Conservation (phyloP, 2,797 vertebrate species). For the Hyperoplus lanceolatus region DNA sequence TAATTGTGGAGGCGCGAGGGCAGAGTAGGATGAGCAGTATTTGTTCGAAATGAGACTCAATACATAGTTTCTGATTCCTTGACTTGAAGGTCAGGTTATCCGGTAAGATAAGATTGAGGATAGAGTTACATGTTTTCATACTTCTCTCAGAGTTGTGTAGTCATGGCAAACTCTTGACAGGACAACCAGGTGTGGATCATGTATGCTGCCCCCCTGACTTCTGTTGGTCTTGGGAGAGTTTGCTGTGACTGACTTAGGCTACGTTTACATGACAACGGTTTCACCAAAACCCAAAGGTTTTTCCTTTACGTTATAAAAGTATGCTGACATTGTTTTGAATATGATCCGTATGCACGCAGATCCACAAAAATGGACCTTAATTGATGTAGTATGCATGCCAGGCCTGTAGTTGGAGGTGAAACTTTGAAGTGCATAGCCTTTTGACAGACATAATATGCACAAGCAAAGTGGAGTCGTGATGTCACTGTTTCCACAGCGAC, state of each 20-base stretch:
- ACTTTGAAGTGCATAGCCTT: too few relatives aligned
- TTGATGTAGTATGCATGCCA: too few relatives aligned
- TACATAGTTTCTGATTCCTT: conserved; percentile 6
- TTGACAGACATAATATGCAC: too few relatives aligned
- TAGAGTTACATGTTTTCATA: conserved; percentile 48
- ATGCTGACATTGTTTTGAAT: too few relatives aligned
- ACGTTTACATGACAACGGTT: too few relatives aligned
- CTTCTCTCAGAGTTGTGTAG: conserved; percentile 37
- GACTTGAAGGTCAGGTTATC: conserved; percentile 42
- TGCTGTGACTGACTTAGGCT: conserved; percentile 40
- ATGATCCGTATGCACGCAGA: too few relatives aligned
- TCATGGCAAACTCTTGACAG: conserved; percentile 40
- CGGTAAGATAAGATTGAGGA: conserved; percentile 14
- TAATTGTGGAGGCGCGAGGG: conserved; percentile 45
- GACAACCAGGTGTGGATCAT: conserved; percentile 44
- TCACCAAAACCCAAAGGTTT: too few relatives aligned
- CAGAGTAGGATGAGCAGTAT: conserved; percentile 30
- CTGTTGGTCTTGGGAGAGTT: conserved; percentile 20
- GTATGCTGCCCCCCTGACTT: conserved; percentile 16
- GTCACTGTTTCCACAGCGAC: too few relatives aligned
- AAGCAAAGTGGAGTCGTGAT: too few relatives aligned
- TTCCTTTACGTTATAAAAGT: too few relatives aligned
- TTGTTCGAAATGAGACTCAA: not conserved
- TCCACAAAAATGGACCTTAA: too few relatives aligned
- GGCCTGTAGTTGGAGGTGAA: too few relatives aligned